These are phyloP conservation scores for Gobio occitaniae DNA, from an alignment of 2,797 vertebrate species.

Conservation along the genomic window DNA sequence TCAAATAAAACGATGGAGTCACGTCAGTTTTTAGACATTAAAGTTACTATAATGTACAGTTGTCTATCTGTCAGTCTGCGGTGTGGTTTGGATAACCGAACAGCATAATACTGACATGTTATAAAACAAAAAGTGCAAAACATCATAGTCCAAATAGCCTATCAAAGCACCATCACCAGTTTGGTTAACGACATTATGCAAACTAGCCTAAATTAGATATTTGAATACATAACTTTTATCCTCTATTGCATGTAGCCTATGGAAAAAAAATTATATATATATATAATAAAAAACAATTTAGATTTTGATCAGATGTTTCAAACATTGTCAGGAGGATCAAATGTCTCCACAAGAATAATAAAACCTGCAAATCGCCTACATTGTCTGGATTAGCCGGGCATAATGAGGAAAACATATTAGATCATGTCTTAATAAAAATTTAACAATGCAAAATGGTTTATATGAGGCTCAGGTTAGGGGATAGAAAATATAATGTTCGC, in stretches of 20 bases:
- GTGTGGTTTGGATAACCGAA: not conserved
- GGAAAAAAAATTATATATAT: too few relatives aligned
- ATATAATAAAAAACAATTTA: too few relatives aligned
- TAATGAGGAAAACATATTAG: not conserved
- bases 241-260: too few relatives aligned
- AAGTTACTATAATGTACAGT: not conserved
- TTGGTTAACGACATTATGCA: not conserved
- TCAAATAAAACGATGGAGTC: not conserved
- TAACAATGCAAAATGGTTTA: not conserved
- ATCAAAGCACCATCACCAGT: not conserved
- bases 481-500: not conserved
- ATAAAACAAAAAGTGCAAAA: not conserved
- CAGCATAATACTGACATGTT: not conserved
- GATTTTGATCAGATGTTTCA: not conserved
- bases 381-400: not conserved
- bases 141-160: not conserved
- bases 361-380: not conserved
- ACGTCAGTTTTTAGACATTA: not conserved
- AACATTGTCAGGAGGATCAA: not conserved
- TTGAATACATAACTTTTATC: not conserved
- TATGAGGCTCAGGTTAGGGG: not conserved
- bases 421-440: not conserved
- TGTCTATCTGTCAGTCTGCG: not conserved
- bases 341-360: not conserved
- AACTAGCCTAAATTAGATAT: not conserved